phyloP scores from a whole-genome alignment of 1,140 invertebrate genomes.

The Rhagoletis zephyria region DNA sequence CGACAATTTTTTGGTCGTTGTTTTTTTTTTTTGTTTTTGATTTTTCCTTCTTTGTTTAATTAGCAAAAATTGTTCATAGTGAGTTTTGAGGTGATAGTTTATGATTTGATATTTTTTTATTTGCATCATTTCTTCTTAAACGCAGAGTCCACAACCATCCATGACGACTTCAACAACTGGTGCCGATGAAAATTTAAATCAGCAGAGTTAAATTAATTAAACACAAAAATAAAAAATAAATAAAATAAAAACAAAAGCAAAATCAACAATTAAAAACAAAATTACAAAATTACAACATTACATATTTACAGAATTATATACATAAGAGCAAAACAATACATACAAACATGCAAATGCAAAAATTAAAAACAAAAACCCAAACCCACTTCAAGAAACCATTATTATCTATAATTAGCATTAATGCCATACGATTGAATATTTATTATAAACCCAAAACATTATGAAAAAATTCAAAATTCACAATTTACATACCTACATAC shows the following conservation, averaged over 20 bases:
- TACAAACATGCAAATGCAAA: conserved; percentile 7
- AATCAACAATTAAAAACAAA: conserved; percentile 5
- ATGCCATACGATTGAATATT: conserved; percentile 47
- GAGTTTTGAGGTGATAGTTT: conserved; percentile 51
- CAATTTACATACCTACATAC: conserved; percentile 25
- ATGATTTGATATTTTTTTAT: conserved; percentile 52
- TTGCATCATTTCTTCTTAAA: conserved; percentile 61
- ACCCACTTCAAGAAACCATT: conserved; percentile 14
- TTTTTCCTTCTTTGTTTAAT: conserved; percentile 33
- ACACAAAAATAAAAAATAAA: conserved; percentile 25
- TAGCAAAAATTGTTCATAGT: conserved; percentile 38
- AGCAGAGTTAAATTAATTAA: conserved; percentile 69
- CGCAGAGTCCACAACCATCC: conserved; percentile 73
- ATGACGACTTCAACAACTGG: conserved; percentile 72
- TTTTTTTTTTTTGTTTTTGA: background rate
- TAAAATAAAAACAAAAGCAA: conserved; percentile 15
- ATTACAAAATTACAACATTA: conserved; percentile 2
- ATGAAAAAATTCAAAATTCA: background rate
- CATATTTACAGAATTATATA: conserved; percentile 35
- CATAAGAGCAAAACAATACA: background rate
- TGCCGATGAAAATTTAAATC: conserved; percentile 74
- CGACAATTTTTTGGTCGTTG: background rate
- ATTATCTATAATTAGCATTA: conserved; percentile 37
- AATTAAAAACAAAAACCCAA: conserved; percentile 18
- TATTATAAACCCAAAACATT: conserved; percentile 14